phyloP scores from a whole-genome alignment of 37 sponge, comb jelly and placozoan genomes.

The Geodia barretti region DNA sequence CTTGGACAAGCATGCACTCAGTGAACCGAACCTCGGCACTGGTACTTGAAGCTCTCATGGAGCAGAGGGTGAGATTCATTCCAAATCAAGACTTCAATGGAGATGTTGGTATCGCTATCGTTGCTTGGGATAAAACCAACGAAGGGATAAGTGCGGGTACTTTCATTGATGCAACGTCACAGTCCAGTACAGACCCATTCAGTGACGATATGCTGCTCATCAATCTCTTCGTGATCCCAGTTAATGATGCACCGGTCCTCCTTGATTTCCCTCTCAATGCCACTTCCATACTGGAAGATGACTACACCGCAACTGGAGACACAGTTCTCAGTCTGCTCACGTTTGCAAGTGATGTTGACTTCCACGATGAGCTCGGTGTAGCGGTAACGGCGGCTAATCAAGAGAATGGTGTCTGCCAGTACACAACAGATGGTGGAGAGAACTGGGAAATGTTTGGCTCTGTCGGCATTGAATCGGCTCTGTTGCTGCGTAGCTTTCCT shows the following conservation, averaged over 20 bases:
- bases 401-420: constrained; percentile 84
- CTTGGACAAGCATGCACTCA: constrained; percentile 12
- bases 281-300: constrained; percentile 76
- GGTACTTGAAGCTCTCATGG: constrained; percentile 17
- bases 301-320: constrained; percentile 74
- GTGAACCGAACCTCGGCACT: constrained; percentile 40
- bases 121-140: constrained; percentile 73
- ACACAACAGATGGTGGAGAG: constrained; percentile 37
- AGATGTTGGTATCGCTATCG: constrained; percentile 39
- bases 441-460: constrained; percentile 70
- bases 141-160: constrained; percentile 38
- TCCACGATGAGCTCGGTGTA: constrained; percentile 41
- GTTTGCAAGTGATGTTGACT: constrained; percentile 70
- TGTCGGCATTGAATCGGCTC: constrained; percentile 38
- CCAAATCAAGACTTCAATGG: constrained; percentile 63
- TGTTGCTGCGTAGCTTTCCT: constrained; percentile 53
- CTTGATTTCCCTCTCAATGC: constrained; percentile 36
- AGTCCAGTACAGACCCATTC: constrained; percentile 70
- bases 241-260: constrained; percentile 87
- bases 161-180: constrained; percentile 54
- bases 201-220: constrained; percentile 44
- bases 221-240: constrained; percentile 49
- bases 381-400: constrained; percentile 68
- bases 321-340: constrained; percentile 53
- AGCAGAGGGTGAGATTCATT: constrained; percentile 53